These are phyloP conservation scores for Ochotona princeps DNA, from an alignment of 2,113 vertebrate species.

Conservation along the genomic window DNA sequence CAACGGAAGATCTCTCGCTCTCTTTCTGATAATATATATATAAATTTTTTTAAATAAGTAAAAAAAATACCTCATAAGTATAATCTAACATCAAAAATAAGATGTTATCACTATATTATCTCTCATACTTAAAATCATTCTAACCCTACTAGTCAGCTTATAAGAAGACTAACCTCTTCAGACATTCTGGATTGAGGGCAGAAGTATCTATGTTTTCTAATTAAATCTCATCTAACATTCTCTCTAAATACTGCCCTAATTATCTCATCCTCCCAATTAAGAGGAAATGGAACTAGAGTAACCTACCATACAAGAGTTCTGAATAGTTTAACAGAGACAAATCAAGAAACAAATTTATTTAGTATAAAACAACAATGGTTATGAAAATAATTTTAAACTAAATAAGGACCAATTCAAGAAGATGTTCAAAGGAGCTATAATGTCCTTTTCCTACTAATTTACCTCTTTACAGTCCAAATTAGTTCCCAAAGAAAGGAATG, in stretches of 20 bases:
- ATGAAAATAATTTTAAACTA: constrained; percentile 54
- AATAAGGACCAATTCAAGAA: constrained; percentile 23
- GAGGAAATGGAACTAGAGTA: constrained; percentile 22
- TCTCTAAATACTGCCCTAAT: neutral
- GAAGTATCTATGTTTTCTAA: constrained; percentile 27
- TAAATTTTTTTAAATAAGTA: too few species aligned
- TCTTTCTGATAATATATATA: too few species aligned
- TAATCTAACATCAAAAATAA: constrained; percentile 48
- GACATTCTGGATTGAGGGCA: neutral
- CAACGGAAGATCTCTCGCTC: too few species aligned
- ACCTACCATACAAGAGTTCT: neutral
- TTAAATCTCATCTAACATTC: constrained; percentile 10
- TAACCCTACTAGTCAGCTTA: neutral
- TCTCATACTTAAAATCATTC: constrained; percentile 47
- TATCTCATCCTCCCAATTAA: neutral
- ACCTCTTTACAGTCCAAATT: neutral
- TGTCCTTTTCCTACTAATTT: constrained; percentile 1
- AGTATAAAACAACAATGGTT: constrained; percentile 23
- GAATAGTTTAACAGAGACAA: constrained; percentile 31
- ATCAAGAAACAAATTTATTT: constrained; percentile 28
- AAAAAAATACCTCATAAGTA: neutral
- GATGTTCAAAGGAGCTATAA: constrained; percentile 48
- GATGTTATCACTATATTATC: neutral
- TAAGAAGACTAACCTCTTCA: constrained; percentile 23
- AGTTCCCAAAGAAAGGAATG: neutral